Evolutionary conservation across 2,113 vertebrate genomes (phyloP), one percentile per base, ranked within the genome.

Genomic region (Dinomys branickii): DNA sequence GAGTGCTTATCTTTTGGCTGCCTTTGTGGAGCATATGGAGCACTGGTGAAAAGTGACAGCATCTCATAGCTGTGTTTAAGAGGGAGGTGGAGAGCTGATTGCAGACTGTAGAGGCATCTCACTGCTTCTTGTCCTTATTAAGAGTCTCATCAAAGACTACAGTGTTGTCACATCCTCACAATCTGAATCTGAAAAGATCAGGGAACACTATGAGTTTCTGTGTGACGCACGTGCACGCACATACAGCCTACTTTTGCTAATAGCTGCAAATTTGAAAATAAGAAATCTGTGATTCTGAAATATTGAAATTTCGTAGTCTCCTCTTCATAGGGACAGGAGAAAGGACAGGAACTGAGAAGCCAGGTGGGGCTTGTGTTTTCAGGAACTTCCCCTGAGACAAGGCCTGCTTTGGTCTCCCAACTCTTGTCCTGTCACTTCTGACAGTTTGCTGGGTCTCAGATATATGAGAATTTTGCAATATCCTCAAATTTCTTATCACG

Each of bases 51-150:
- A 59, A 85, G 38, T 41, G 90, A 92, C 83, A 75, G 77, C 52
- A 1, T 69, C 54, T 91, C 86, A 5, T n/a, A 59, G 91, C 95
- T 82, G 44, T 69, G 1, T 77, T 50, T 54, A 38, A 12, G 71
- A 86, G 67, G 59, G 65, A 24, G 20, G 61, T 69, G 65, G 58
- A 20, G 24, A 3, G 65, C 16, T 59, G 87, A 38, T 1, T 7
- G 81, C 26, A 1, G 69, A 2, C 85, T 16, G 2, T 19, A 0
- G 0, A 75, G 61, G 16, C 47, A 7, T n/a, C 71, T 50, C 35
- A 0, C 77, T 3, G 26, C 58, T 82, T 63, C 52, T 78, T 0
- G 8, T 9, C 1, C n/a, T 20, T 50, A 35, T 6, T 73, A 52
- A 63, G 90, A 58, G 54, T 77, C 61, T 75, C 87, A 33, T 59